Evolutionary conservation across 1,140 invertebrate species (phyloP).

Genomic region (Ditylenchus dipsaci): DNA sequence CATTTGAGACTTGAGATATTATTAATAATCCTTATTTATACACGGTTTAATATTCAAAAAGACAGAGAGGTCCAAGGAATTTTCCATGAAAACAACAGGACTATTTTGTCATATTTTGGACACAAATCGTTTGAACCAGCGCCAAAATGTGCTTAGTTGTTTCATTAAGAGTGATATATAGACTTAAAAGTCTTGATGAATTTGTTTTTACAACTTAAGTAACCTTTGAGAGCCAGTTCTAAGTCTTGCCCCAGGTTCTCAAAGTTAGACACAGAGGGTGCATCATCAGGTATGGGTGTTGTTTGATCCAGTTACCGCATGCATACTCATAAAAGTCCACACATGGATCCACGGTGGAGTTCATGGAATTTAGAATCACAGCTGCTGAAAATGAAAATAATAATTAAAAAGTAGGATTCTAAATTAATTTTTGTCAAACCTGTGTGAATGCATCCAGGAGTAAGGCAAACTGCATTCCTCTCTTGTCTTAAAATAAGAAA

Average conservation of each 20-base stretch:
- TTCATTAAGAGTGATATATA: too few relatives aligned
- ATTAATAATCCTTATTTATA: too few relatives aligned
- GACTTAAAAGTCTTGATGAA: too few relatives aligned
- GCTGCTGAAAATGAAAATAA: slow-evolving; percentile 50
- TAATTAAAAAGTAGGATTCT: too few relatives aligned
- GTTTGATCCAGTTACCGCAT: slow-evolving; percentile 62
- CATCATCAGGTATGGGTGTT: slow-evolving; percentile 59
- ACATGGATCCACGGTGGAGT: slow-evolving; percentile 62
- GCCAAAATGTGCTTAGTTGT: too few relatives aligned
- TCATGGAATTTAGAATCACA: slow-evolving; percentile 59
- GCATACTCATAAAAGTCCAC: slow-evolving; percentile 64
- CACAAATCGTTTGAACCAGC: too few relatives aligned
- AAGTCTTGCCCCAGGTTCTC: slow-evolving; percentile 57
- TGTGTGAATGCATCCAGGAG: slow-evolving; percentile 53
- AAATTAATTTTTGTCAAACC: slow-evolving; percentile 27
- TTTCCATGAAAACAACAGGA: too few relatives aligned
- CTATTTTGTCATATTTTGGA: too few relatives aligned
- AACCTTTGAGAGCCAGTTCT: slow-evolving; percentile 57
- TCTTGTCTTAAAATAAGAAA: background rate
- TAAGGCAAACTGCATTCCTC: slow-evolving; percentile 42
- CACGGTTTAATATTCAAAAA: too few relatives aligned
- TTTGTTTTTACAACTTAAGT: background rate
- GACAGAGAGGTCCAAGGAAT: too few relatives aligned
- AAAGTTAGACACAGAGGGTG: slow-evolving; percentile 57
- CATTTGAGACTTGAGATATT: too few relatives aligned